Evolutionary conservation across 1,140 invertebrate species (phyloP).

Genomic region (Orius laevigatus): DNA sequence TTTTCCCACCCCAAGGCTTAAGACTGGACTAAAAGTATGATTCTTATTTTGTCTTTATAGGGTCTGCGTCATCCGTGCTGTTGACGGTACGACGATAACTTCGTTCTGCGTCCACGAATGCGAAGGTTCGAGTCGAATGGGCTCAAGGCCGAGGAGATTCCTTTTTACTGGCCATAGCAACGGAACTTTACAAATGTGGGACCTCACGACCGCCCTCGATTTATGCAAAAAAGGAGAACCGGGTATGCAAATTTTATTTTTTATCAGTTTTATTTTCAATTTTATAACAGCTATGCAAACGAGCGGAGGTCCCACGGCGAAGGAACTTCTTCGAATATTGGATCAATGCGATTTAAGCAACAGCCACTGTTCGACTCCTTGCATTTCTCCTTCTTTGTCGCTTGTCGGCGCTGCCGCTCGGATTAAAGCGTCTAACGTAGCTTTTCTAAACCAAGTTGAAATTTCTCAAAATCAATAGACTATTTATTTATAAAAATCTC

Average conservation of each 20-base stretch:
- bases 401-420: slow-evolving; percentile 37
- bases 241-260: slow-evolving; percentile 28
- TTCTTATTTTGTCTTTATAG: slow-evolving; percentile 30
- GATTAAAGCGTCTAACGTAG: slow-evolving; percentile 54
- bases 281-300: slow-evolving; percentile 25
- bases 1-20: too few species aligned
- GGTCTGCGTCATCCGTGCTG: slow-evolving; percentile 87
- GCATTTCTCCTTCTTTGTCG: slow-evolving; percentile 64
- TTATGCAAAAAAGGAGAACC: slow-evolving; percentile 47
- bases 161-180: slow-evolving; percentile 91
- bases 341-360: slow-evolving; percentile 86
- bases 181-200: slow-evolving; percentile 96
- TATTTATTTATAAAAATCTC: too few species aligned
- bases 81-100: slow-evolving; percentile 86
- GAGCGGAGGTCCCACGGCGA: slow-evolving; percentile 71
- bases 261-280: neutral
- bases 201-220: slow-evolving; percentile 88
- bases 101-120: slow-evolving; percentile 95
- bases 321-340: slow-evolving; percentile 74
- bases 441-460: slow-evolving; percentile 44
- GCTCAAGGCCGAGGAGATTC: slow-evolving; percentile 73
- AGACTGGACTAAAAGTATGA: too few species aligned
- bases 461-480: too few species aligned
- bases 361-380: slow-evolving; percentile 67
- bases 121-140: slow-evolving; percentile 84